A percentile compares a stretch with the other conserved stretches of the same genome.
These are phyloP conservation scores for Macroglossus sobrinus DNA, from an alignment of 2,113 vertebrate genomes.

Conservation along the genomic window DNA sequence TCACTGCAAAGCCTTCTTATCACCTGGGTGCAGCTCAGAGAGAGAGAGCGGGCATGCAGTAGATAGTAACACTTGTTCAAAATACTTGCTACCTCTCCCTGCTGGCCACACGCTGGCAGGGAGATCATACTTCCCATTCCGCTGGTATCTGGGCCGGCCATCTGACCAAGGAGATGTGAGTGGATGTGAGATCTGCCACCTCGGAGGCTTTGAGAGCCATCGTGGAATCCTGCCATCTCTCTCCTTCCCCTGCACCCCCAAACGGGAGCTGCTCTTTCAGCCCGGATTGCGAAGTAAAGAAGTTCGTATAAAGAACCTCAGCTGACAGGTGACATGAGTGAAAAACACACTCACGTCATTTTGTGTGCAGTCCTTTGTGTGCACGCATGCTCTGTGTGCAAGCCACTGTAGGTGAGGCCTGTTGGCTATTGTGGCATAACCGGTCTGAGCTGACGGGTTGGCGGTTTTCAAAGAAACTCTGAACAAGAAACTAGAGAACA, in stretches of 20 bases:
- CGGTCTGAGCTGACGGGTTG: background rate
- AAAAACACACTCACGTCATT: background rate
- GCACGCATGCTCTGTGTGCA: accelerated
- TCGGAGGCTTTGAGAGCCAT: background rate
- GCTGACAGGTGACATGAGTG: background rate
- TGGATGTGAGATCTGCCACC: background rate
- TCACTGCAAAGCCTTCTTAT: background rate
- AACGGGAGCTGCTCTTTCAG: background rate
- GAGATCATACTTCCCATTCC: background rate
- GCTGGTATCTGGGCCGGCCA: background rate
- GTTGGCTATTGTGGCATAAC: background rate
- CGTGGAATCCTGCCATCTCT: background rate
- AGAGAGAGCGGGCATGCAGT: accelerated
- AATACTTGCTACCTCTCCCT: accelerated
- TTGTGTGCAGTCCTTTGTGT: background rate
- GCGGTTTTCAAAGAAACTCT: background rate
- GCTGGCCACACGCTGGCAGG: accelerated
- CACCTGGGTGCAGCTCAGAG: background rate
- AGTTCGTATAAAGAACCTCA: background rate
- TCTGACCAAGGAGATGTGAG: background rate
- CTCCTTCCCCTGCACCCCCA: background rate
- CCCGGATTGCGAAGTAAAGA: background rate
- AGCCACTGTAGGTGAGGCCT: background rate
- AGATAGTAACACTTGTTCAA: background rate
- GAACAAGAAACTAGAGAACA: background rate